Evolutionary conservation across 1,140 invertebrate genomes (phyloP), one percentile per base, ranked within the genome.

Genomic region (Caenorhabditis inopinata): DNA sequence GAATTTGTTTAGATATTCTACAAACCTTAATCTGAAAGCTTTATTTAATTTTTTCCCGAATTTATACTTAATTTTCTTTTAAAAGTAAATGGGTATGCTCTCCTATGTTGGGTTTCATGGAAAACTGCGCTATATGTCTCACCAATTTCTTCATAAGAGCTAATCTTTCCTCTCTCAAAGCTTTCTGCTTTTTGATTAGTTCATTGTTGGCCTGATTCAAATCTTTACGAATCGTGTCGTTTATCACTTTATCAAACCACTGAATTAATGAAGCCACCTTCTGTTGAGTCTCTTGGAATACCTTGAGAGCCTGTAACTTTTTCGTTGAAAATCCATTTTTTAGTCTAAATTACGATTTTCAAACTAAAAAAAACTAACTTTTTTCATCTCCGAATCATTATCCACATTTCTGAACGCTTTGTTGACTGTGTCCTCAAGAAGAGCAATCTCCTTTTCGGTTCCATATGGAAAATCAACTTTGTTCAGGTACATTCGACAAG

Each of bases 391-490:
- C 18, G 32, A 35, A 45, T 74, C 78, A 35, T 79, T 75, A 29
- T 79, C 42, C 38, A 92, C 90, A 85, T 92, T 92, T 21, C 90
- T 90, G 83, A 92, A 92, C 32, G 92, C 89, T 81, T 91, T 91
- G 62, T 90, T 89, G 0, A 90, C 89, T 0, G 91, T 90, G 86
- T 90, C 83, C 35, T 87, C 87, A 81, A 92, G 85, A 0, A 90
- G 90, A 3, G 86, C 85, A 7, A 92, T 89, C 85, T 92, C 92
- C 62, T 89, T 88, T 21, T 89, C 86, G n/a, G 90, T 91, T 79
- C 91, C 92, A 85, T 92, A 92, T 0, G 92, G 92, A 81, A 92
- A 92, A 79, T 91, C 85, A 12, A 80, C 78, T 77, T 90, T 90
- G 7, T 89, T 89, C 27, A 92, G 87, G 85, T 92, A 91, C 5